phyloP scores from a whole-genome alignment of 2,113 vertebrate species.

The Phycodurus eques region DNA sequence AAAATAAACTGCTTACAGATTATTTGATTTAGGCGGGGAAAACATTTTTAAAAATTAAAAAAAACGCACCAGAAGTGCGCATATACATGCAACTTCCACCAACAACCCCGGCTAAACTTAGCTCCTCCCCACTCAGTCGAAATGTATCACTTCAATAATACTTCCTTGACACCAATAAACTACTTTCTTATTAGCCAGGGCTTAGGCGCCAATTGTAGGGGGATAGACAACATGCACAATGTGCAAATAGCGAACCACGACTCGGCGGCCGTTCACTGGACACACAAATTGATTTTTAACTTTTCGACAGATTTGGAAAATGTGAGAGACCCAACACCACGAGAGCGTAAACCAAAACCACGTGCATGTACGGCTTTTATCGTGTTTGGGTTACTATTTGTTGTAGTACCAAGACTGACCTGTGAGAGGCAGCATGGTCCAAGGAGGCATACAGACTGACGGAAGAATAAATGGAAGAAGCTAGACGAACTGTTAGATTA shows the following conservation, averaged over 20 bases:
- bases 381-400: background rate
- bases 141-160: background rate
- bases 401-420: background rate
- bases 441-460: too few species aligned
- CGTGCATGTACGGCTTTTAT: too few species aligned
- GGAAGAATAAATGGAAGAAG: background rate
- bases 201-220: background rate
- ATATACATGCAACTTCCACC: too few species aligned
- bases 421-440: too few species aligned
- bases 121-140: background rate
- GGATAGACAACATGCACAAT: background rate
- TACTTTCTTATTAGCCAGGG: background rate
- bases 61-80: too few species aligned
- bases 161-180: background rate
- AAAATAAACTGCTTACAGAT: too few species aligned
- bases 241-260: background rate
- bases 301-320: background rate
- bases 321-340: background rate
- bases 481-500: background rate
- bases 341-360: too few species aligned
- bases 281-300: background rate
- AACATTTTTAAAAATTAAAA: too few species aligned
- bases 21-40: too few species aligned
- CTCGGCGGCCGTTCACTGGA: background rate
- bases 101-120: too few species aligned